Base-by-base conservation (phyloP, 2,113 vertebrate genomes). In the Puma concolor region DNA sequence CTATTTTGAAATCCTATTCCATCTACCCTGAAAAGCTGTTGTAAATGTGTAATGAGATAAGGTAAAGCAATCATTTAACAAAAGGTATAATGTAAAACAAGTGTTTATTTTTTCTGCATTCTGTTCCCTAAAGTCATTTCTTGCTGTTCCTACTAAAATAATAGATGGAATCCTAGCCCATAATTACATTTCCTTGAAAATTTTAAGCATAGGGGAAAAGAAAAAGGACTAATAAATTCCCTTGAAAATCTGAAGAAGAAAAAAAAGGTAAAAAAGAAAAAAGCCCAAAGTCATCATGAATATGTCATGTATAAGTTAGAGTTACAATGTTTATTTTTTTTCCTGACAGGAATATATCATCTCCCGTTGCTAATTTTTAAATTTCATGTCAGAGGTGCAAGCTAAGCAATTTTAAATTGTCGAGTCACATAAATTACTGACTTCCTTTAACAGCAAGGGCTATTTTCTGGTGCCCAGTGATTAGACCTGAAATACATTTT, bases 341-440 rank as follows among this genome's bases (percentile, higher is more conserved):
- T 88, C 23, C 57, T 93, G 71, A 84, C 7, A 52, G n/a, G 63
- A 97, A 91, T 97, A 48, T 79, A 87, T 60, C 31, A 87, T 41
- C 3, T 74, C 41, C 7, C 91, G 23, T 41, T 76, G 31, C 60
- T 85, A 95, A 86, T 98, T 79, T n/a, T 95, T 94, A 86, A 64
- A 77, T 90, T 97, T 97, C 33, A 41, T 44, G 81, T 72, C 92
- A 93, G 38, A 82, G 90, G 50, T 33, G 48, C 95, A 96, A 97
- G 23, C 1, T 82, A 95, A 11, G 66, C 95, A 96, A 90, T 97
- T 98, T 98, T 96, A 93, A 92, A 79, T 93, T 90, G 66, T 69
- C 72, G 0, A 72, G 10, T 94, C 44, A 74, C 36, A 95, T 96
- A 95, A 98, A 98, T 98, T 96, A 97, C 82, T 92, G 64, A n/a